Evolutionary conservation across 2,888 invertebrate genomes (phyloP).

Genomic region (Thera obeliscata): DNA sequence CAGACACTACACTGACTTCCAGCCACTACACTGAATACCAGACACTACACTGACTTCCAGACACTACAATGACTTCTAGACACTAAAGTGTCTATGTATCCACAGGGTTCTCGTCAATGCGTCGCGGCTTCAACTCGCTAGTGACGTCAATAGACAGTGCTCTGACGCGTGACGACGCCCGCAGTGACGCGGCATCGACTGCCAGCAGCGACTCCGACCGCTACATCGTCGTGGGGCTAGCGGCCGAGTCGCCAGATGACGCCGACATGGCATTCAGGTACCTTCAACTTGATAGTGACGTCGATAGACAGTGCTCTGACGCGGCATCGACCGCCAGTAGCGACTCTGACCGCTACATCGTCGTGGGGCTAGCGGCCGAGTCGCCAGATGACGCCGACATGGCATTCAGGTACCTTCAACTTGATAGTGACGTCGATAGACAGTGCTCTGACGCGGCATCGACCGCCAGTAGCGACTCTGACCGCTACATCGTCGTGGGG

Average conservation of each 20-base stretch:
- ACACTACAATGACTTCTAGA: no score
- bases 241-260: conserved; percentile 87
- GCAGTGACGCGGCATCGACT: conserved; percentile 89
- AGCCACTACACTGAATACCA: no score
- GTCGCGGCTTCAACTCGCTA: conserved; percentile 92
- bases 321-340: conserved; percentile 91
- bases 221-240: conserved; percentile 90
- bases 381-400: conserved; percentile 88
- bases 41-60: no score
- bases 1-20: no score
- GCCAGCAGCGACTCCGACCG: conserved; percentile 95
- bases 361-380: conserved; percentile 87
- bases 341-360: conserved; percentile 94
- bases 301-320: neutral
- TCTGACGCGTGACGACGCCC: conserved; percentile 90
- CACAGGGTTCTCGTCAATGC: conserved; percentile 89
- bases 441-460: no score
- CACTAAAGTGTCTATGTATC: neutral
- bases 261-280: conserved; percentile 81
- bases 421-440: no score
- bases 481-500: no score
- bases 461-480: no score
- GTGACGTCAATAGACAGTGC: conserved; percentile 94
- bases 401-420: conserved; percentile 47
- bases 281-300: conserved; percentile 88